Evolutionary conservation across 2,113 vertebrate species (phyloP), one percentile per base, ranked within the genome.

Genomic region (Salvator merianae): DNA sequence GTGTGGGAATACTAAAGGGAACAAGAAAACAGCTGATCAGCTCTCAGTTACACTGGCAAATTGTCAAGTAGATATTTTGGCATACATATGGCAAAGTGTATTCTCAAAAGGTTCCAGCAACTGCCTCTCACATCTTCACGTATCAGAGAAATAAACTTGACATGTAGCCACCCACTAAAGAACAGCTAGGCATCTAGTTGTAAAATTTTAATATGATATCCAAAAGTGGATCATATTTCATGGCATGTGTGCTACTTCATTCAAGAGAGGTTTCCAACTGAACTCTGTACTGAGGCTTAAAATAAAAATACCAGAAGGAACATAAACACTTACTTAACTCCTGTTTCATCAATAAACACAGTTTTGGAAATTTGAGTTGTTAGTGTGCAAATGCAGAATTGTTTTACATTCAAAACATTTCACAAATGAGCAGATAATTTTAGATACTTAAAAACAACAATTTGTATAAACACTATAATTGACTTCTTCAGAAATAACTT

Each of bases 111-210:
- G 47, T 55, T 2, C 28, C 59, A 86, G 28, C 73, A 77, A 81
- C 4, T 40, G 12, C 63, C 68, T 79, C 50, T 71, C 68, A 47
- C 30, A 71, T 34, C 28, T 68, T 34, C 5, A 22, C 43, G 79
- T 78, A 1, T 62, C 74, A 62, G 66, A 74, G 81, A 79, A 86
- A 88, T 71, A 81, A 83, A 81, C 24, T 50, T 83, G n/a, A 71
- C 62, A 83, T 13, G 9, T 7, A 91, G 20, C 18, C 70, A 68
- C 28, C 26, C 24, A 34, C 13, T 72, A 36, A 36, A 66, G 24
- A 43, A 69, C 26, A 84, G 59, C 32, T 38, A 34, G 30, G 9
- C 47, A 78, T 72, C 53, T n/a, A 81, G 74, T 73, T 50, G 65
- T n/a, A 50, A 63, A 20, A 80, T 5, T 63, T 26, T 3, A 76